Evolutionary conservation across 1,140 invertebrate genomes (phyloP), one percentile per base, ranked within the genome.

Genomic region (Zaprionus africanus): DNA sequence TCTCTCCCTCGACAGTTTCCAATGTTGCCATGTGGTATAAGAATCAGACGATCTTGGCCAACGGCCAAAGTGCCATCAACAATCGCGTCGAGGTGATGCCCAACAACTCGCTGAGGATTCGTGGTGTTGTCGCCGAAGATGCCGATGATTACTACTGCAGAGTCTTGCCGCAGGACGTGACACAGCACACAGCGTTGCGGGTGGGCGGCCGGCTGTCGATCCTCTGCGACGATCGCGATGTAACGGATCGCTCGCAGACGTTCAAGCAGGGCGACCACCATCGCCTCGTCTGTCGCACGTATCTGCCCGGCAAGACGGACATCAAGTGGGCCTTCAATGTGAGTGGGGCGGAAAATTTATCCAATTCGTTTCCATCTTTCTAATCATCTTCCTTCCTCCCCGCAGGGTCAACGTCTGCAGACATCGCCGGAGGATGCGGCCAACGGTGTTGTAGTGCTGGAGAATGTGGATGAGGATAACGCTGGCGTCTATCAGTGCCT

Each of bases 281-380:
- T 75, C 76, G 58, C 60, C 76, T 91, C 64, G 79, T 88, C 59
- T 92, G 92, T 65, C 87, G 79, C 64, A 82, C 79, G 7, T 78
- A 71, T 54, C 75, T 78, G 49, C 58, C 69, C 19, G 59, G 51
- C 49, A 68, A 76, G 11, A 49, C 76, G 19, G 76, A 65, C 13
- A 90, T 91, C 41, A 92, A 92, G 60, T 92, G 92, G 92, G 90
- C 83, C 15, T 68, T 92, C 9, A 91, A 92, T 77, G 91, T 92
- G 79, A 72, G 88, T 90, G n/a, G 19, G 11, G 7, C 7, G 43
- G 19, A 0, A n/a, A 9, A 19, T 22, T 17, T 9, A 6, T 49
- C 19, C 0, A 49, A 19, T 22, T 12, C 9, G 1, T 12, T 22
- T 19, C 43, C 7, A 49, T 19, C 17, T 19, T 9, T 22, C 22